Conservation (phyloP, 1,140 invertebrate species). For the Cydia amplana region DNA sequence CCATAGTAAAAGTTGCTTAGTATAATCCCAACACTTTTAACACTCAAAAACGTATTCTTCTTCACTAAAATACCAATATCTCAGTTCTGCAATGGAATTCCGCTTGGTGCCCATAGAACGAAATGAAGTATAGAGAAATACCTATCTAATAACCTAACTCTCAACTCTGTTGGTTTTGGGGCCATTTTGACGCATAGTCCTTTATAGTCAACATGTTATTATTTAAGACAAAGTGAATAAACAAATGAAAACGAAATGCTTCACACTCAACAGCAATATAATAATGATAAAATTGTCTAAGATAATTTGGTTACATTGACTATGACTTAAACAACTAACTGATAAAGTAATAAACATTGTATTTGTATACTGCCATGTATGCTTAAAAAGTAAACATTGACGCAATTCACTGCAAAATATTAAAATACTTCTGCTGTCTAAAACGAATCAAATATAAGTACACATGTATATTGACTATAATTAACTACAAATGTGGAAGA, state of each 20-base stretch:
- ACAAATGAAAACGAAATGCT: not conserved
- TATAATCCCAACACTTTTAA: too few relatives aligned
- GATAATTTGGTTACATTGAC: not conserved
- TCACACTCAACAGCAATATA: slow-evolving; percentile 10
- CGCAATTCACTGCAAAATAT: not conserved
- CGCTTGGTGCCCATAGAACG: too few relatives aligned
- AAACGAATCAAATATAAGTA: not conserved
- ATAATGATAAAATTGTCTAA: not conserved
- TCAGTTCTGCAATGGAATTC: too few relatives aligned
- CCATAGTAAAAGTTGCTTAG: too few relatives aligned
- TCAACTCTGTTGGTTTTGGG: too few relatives aligned
- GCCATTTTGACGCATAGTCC: too few relatives aligned
- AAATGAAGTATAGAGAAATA: too few relatives aligned
- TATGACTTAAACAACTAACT: not conserved
- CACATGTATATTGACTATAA: not conserved
- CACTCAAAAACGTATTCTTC: too few relatives aligned
- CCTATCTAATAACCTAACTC: too few relatives aligned
- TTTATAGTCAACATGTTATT: too few relatives aligned
- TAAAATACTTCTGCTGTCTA: not conserved
- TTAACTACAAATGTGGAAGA: not conserved
- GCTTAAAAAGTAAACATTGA: not conserved
- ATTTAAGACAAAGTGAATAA: too few relatives aligned
- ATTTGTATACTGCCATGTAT: not conserved
- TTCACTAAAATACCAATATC: too few relatives aligned
- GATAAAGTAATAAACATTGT: not conserved